Evolutionary conservation across 2,113 vertebrate species (phyloP), one percentile per base, ranked within the genome.

Genomic region (Colius striatus): DNA sequence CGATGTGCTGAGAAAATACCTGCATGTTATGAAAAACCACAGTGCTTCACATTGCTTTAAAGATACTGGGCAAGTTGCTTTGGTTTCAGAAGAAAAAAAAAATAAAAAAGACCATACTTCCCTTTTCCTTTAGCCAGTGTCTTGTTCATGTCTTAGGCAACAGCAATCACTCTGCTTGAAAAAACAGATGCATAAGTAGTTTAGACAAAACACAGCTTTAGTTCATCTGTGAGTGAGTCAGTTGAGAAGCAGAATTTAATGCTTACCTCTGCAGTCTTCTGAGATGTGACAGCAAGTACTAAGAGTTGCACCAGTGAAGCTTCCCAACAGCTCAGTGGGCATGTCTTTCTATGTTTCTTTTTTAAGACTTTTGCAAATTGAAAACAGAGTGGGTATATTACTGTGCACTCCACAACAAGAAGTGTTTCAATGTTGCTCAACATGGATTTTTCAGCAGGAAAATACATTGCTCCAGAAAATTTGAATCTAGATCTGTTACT

Each of bases 21-120:
- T 78, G 3, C 74, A 11, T 62, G 38, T 79, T 43, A 48, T 71
- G 86, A 92, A 78, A 95, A 94, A 94, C 73, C 89, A 84, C 92
- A 60, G 22, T 55, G 13, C 77, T 90, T 95, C 61, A 81, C 53
- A 55, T 87, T 94, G 47, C 38, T 81, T 77, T 90, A 75, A 29
- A 84, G 21, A 63, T 50, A 61, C 34, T n/a, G 84, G 9, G 11
- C 83, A 84, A 87, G 34, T 53, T 72, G 45, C 26, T 63, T 94
- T 38, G 48, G 65, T 84, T 93, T 89, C 73, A 92, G 68, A 85
- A 84, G 12, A 41, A 41, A 41, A 75, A 93, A 88, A 87, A 74
- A 83, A n/a, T n/a, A n/a, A n/a, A 77, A 0, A 20, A 81, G 41
- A 65, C 26, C 27, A n/a, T 84, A 53, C 55, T 93, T 93, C 60